Base-by-base conservation (phyloP, 2,113 vertebrate genomes). In the Aviceda subcristata region DNA sequence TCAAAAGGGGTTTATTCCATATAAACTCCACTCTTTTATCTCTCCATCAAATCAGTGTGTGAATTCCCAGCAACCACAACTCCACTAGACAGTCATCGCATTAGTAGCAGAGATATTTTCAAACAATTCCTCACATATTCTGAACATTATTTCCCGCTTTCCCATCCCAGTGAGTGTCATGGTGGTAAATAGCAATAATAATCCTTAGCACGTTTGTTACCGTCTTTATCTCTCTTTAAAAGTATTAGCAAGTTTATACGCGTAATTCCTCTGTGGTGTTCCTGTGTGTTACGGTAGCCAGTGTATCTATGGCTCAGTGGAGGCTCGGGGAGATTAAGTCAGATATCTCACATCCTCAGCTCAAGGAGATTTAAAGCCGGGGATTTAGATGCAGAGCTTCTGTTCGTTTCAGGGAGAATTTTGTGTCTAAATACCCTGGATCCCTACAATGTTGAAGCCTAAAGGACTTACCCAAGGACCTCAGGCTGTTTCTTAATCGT, bases 1-100 rank as follows among this genome's bases (percentile, higher is more conserved):
- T 98, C 98, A 98, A 98, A 98, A 98, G 98, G 97, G 97, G 96
- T 97, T 98, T 98, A 98, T 98, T 98, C 98, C 98, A 97, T 98
- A 97, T 98, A 98, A 98, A 98, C 98, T 98, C 97, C 97, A 98
- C 98, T 98, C 97, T 98, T 98, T 97, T 98, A 98, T 98, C 93
- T 96, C 97, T 98, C 97, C 97, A 98, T 96, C 97, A 97, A 98
- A 98, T 98, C 97, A 97, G 79, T 95, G 90, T 93, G 94, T 92
- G 96, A 96, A 96, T 98, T 97, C 84, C 95, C 96, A 96, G 95
- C 91, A 97, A 90, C 96, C 95, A 97, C 94, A 94, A 69, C 97
- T 97, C 93, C 80, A 74, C 94, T 94, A 89, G 94, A 94, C 88
- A 97, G 81, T 88, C 94, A 88, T 86, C 86, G 87, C 84, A 84